Evolutionary conservation across 2,797 vertebrate genomes (phyloP).

Genomic region (Apogon hyalosoma): DNA sequence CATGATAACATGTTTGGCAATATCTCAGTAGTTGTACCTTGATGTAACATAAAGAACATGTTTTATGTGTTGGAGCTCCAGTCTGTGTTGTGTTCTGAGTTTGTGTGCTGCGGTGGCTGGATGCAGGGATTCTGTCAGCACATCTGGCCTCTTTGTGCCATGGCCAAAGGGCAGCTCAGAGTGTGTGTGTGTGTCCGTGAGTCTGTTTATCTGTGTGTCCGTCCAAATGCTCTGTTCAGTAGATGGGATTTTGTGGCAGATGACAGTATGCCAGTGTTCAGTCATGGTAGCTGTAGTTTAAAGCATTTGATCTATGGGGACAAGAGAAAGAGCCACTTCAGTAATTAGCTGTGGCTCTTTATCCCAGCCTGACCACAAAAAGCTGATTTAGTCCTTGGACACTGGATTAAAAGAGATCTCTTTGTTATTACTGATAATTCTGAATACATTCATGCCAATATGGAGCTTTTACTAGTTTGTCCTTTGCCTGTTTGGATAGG

Average conservation of each 20-base stretch:
- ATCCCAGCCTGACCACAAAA: constrained; percentile 25
- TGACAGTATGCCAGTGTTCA: constrained; percentile 46
- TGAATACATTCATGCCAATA: constrained; percentile 14
- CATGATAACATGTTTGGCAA: too few species aligned
- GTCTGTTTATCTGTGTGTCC: constrained; percentile 22
- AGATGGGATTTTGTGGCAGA: constrained; percentile 32
- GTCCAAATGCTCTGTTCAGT: constrained; percentile 29
- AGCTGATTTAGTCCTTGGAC: constrained; percentile 44
- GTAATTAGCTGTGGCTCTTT: constrained; percentile 52
- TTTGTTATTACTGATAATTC: constrained; percentile 39
- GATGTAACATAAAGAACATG: neutral
- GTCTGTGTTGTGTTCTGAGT: constrained; percentile 9
- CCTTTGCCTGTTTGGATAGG: constrained; percentile 18
- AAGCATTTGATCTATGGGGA: constrained; percentile 32
- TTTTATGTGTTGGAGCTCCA: neutral
- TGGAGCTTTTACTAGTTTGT: constrained; percentile 10
- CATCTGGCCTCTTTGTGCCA: constrained; percentile 64
- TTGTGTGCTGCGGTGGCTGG: constrained; percentile 30
- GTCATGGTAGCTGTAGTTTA: constrained; percentile 35
- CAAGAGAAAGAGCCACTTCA: constrained; percentile 21
- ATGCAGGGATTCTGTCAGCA: constrained; percentile 51
- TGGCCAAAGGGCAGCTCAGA: constrained; percentile 46
- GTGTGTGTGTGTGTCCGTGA: constrained; percentile 14
- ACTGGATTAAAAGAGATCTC: constrained; percentile 49
- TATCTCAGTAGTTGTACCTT: neutral